These are phyloP conservation scores for Formica selysi DNA, from an alignment of 1,140 invertebrate genomes.

Conservation along the genomic window DNA sequence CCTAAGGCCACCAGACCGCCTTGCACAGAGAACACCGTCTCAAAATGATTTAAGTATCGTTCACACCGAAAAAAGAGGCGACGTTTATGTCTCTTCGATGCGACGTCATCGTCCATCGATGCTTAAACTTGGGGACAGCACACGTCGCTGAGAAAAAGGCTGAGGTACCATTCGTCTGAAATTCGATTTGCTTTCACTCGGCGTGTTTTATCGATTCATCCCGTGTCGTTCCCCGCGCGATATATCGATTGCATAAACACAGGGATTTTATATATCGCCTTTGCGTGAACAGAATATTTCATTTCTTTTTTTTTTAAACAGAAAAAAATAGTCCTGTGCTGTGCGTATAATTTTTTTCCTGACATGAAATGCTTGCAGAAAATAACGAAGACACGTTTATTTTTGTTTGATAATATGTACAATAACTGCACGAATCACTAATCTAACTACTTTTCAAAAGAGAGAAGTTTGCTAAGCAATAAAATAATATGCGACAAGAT, in stretches of 20 bases:
- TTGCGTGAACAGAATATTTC: constrained; percentile 36
- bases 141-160: constrained; percentile 3
- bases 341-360: neutral
- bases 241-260: constrained; percentile 51
- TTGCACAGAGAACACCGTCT: constrained; percentile 75
- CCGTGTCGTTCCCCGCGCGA: constrained; percentile 38
- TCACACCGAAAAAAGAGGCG: constrained; percentile 67
- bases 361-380: neutral
- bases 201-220: constrained; percentile 42
- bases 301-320: neutral
- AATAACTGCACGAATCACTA: neutral
- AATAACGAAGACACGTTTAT: neutral
- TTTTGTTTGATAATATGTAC: neutral
- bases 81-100: constrained; percentile 4
- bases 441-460: neutral
- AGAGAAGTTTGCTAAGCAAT: neutral
- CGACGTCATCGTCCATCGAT: neutral
- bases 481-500: neutral
- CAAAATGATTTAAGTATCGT: constrained; percentile 77
- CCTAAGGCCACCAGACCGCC: constrained; percentile 84
- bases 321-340: neutral
- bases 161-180: constrained; percentile 9
- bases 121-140: neutral
- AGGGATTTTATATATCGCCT: constrained; percentile 7
- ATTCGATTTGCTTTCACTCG: constrained; percentile 34